Evolutionary conservation across 2,797 vertebrate genomes (phyloP).

Genomic region (Eutrigla gurnardus): DNA sequence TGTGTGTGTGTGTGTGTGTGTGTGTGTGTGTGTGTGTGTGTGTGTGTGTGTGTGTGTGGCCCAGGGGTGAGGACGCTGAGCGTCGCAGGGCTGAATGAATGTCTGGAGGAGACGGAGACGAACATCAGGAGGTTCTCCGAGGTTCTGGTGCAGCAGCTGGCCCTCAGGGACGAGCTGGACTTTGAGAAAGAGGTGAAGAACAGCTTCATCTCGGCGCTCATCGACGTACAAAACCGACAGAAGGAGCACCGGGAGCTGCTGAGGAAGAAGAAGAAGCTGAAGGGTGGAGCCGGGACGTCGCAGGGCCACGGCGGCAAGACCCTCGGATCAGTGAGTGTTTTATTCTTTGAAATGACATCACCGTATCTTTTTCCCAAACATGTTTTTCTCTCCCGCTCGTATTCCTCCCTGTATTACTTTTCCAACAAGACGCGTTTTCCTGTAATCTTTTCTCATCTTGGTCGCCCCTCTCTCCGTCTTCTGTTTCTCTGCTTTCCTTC

Average conservation of each 20-base stretch:
- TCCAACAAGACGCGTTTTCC: background rate
- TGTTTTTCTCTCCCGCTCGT: background rate
- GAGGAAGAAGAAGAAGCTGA: constrained; percentile 93
- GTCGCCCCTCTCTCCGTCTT: background rate
- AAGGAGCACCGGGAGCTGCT: constrained; percentile 92
- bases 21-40: background rate
- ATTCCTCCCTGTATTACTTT: background rate
- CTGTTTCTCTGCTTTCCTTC: constrained; percentile 56
- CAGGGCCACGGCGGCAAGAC: constrained; percentile 66
- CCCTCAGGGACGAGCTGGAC: constrained; percentile 95
- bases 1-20: background rate
- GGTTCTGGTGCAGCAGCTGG: constrained; percentile 94
- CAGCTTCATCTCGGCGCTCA: constrained; percentile 97
- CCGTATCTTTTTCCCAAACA: background rate
- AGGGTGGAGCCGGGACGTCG: constrained; percentile 82
- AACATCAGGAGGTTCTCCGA: constrained; percentile 92
- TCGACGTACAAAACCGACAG: constrained; percentile 96
- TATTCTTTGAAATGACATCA: background rate
- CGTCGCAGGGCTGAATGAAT: constrained; percentile 88
- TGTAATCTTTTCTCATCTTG: background rate
- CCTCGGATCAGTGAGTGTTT: constrained; percentile 85
- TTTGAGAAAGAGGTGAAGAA: constrained; percentile 99
- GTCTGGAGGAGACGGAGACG: constrained; percentile 90
- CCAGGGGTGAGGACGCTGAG: constrained; percentile 87
- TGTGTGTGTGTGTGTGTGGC: constrained; percentile 11